phyloP scores from a whole-genome alignment of 1,140 invertebrate species.

The Anastrepha obliqua region DNA sequence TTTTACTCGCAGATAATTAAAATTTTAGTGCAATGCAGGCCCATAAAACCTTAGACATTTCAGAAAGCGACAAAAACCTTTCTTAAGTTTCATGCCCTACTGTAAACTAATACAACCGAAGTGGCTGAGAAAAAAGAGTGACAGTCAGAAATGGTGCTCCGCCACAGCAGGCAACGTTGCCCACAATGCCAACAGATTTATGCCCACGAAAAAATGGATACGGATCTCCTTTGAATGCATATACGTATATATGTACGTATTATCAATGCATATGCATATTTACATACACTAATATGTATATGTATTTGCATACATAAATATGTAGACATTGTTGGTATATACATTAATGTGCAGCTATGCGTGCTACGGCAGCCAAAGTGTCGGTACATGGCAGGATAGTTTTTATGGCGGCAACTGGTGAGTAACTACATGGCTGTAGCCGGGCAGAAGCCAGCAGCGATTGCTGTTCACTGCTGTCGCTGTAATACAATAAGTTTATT shows the following conservation, averaged over 20 bases:
- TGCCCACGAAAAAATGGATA: neutral
- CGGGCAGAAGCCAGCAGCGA: neutral
- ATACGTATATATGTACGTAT: too few species aligned
- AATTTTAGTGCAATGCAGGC: too few species aligned
- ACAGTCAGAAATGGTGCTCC: neutral
- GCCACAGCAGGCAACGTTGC: neutral
- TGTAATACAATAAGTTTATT: slow-evolving; percentile 55
- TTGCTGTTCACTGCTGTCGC: slow-evolving; percentile 25
- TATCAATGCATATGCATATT: too few species aligned
- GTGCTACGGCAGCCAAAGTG: neutral
- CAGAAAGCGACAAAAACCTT: too few species aligned
- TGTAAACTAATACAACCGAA: neutral
- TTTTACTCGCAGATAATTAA: too few species aligned
- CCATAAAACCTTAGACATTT: too few species aligned
- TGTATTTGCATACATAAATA: neutral
- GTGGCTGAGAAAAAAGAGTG: neutral
- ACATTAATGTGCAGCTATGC: neutral
- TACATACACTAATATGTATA: neutral
- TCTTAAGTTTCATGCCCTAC: too few species aligned
- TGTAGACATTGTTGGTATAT: neutral
- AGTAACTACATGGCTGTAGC: neutral
- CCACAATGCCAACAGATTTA: neutral
- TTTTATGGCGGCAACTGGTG: neutral
- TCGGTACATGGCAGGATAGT: neutral
- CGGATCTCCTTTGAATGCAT: neutral